These are phyloP conservation scores for Typhlichthys subterraneus DNA, from an alignment of 2,797 vertebrate species.

Conservation along the genomic window DNA sequence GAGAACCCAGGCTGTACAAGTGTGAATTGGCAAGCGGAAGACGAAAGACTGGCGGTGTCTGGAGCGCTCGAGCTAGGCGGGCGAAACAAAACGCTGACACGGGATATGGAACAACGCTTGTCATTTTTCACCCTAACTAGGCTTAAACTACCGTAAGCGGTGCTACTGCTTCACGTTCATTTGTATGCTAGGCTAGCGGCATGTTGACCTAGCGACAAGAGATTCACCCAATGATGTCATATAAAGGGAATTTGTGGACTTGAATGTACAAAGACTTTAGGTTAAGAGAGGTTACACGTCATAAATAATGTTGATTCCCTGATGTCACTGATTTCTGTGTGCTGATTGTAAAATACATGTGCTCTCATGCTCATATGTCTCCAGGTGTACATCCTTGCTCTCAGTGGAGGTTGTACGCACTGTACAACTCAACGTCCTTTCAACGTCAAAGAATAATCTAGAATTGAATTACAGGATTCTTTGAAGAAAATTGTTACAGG, in stretches of 20 bases:
- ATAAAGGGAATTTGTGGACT: conserved; percentile 3
- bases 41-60: neutral
- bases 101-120: neutral
- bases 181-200: neutral
- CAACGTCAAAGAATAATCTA: conserved; percentile 3
- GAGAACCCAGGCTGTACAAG: neutral
- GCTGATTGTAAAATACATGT: neutral
- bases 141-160: neutral
- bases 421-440: neutral
- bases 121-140: neutral
- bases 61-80: conserved; percentile 5
- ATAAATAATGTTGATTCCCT: conserved; percentile 8
- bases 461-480: conserved; percentile 9
- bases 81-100: neutral
- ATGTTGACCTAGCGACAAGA: neutral
- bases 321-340: conserved; percentile 20
- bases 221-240: neutral
- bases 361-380: neutral
- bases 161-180: neutral
- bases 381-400: conserved; percentile 5
- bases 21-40: neutral
- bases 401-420: neutral
- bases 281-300: neutral
- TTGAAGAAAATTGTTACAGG: conserved; percentile 31
- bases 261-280: conserved; percentile 31